These are phyloP conservation scores for Synergus gifuensis DNA, from an alignment of 2,888 invertebrate species.

Conservation along the genomic window DNA sequence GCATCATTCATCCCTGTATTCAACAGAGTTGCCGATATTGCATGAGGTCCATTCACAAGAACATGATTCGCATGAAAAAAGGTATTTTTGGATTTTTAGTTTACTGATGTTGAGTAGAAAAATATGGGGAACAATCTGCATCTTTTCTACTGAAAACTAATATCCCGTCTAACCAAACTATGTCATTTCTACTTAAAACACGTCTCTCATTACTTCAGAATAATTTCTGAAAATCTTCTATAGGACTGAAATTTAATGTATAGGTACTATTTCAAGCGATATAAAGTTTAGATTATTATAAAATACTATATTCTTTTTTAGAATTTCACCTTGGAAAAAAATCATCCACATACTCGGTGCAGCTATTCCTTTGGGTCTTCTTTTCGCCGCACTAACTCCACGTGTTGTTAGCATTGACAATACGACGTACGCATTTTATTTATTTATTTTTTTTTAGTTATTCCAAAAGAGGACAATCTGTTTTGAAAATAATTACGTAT, in stretches of 20 bases:
- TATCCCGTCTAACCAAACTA: not conserved
- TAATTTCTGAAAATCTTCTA: no score
- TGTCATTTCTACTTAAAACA: not conserved
- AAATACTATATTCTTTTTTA: conserved; percentile 47
- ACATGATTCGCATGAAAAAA: conserved; percentile 11
- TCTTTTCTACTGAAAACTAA: not conserved
- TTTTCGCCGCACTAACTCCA: conserved; percentile 85
- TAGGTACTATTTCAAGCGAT: not conserved
- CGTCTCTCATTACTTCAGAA: not conserved
- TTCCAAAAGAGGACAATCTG: not conserved
- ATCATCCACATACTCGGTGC: conserved; percentile 84
- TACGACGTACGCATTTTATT: conserved; percentile 65
- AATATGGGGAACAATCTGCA: no score
- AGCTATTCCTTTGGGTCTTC: conserved; percentile 85
- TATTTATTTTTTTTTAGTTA: no score
- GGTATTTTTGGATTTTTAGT: conserved; percentile 6
- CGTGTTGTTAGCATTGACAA: conserved; percentile 81
- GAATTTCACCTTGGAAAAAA: conserved; percentile 81
- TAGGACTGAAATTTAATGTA: no score
- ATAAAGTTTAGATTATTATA: not conserved
- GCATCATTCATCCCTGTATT: conserved; percentile 60
- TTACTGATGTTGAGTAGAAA: no score
- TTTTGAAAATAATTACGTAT: not conserved
- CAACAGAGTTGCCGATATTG: conserved; percentile 46
- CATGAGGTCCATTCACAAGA: conserved; percentile 44